Evolutionary conservation across 2,113 vertebrate species (phyloP).

Genomic region (Indicator indicator): DNA sequence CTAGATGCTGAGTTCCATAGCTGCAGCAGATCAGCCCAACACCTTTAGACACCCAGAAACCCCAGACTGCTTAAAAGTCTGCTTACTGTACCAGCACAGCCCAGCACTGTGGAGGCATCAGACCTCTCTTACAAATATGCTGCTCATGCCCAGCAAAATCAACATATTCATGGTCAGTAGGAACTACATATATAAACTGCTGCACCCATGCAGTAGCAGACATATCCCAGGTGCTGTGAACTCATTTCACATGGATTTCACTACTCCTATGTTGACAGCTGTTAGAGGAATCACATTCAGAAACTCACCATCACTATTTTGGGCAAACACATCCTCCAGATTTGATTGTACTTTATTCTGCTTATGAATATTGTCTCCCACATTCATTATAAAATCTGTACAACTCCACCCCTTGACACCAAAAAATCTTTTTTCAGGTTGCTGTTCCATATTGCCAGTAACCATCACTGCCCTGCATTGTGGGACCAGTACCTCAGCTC

Average conservation of each 20-base stretch:
- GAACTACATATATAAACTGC: background rate
- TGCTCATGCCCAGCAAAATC: background rate
- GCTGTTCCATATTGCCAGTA: background rate
- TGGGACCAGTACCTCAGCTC: background rate
- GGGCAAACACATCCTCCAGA: background rate
- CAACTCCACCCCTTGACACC: background rate
- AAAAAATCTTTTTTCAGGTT: background rate
- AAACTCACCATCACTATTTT: background rate
- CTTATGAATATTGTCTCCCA: background rate
- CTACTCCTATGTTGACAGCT: rapidly evolving
- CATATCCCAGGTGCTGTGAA: background rate
- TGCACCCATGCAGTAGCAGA: background rate
- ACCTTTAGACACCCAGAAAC: background rate
- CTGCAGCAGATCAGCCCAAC: background rate
- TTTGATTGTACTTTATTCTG: background rate
- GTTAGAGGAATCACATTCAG: background rate
- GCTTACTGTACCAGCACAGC: background rate
- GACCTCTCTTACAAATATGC: background rate
- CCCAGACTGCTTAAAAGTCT: background rate
- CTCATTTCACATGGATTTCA: background rate
- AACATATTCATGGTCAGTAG: background rate
- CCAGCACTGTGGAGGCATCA: rapidly evolving
- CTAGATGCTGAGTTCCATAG: background rate
- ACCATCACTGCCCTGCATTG: background rate
- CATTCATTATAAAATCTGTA: background rate